phyloP scores from a whole-genome alignment of 2,888 invertebrate species.

The Orchesella flavescens region DNA sequence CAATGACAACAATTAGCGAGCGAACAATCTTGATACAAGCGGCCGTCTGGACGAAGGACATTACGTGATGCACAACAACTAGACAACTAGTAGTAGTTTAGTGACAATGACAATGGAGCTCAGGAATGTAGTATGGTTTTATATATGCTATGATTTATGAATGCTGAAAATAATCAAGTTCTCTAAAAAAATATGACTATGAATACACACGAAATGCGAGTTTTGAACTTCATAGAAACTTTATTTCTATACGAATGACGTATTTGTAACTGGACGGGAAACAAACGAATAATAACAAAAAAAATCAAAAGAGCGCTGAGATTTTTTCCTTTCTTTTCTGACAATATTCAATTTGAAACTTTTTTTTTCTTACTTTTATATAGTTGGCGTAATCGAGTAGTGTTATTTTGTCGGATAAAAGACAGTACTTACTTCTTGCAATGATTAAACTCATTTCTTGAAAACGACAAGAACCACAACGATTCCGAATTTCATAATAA shows the following conservation, averaged over 20 bases:
- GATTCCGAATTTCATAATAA: slow-evolving; percentile 63
- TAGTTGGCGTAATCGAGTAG: slow-evolving; percentile 61
- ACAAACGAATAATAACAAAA: slow-evolving; percentile 67
- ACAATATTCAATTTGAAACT: slow-evolving; percentile 31
- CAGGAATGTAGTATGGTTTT: not conserved
- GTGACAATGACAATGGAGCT: too few relatives aligned
- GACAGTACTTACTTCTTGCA: slow-evolving; percentile 63
- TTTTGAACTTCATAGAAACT: slow-evolving; percentile 60
- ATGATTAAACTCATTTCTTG: slow-evolving; percentile 66
- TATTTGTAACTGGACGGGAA: slow-evolving; percentile 67
- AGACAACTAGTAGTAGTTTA: too few relatives aligned
- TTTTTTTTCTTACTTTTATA: slow-evolving; percentile 30
- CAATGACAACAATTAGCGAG: too few relatives aligned
- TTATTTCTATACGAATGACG: slow-evolving; percentile 64
- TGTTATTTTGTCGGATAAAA: slow-evolving; percentile 65
- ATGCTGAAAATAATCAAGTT: too few relatives aligned
- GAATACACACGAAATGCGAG: slow-evolving; percentile 4
- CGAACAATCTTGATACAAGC: too few relatives aligned
- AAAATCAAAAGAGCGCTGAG: slow-evolving; percentile 67
- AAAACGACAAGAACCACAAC: slow-evolving; percentile 64
- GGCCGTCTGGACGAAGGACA: too few relatives aligned
- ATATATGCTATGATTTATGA: not conserved
- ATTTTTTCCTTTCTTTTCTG: slow-evolving; percentile 65
- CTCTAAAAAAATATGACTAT: too few relatives aligned
- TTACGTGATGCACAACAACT: too few relatives aligned